These are phyloP conservation scores for Lypha dubia DNA, from an alignment of 2,888 invertebrate genomes.

Conservation along the genomic window DNA sequence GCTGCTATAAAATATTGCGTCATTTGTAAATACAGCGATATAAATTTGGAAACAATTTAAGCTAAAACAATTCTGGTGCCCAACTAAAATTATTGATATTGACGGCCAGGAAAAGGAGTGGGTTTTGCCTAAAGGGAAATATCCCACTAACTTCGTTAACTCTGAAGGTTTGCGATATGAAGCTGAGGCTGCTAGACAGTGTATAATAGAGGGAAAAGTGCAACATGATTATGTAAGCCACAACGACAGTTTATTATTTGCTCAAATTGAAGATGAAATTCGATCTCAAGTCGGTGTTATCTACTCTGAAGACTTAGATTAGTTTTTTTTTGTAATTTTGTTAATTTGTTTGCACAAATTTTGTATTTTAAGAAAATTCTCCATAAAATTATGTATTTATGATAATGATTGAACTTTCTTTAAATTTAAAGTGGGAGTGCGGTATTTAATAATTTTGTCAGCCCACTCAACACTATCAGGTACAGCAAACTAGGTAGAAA, in stretches of 20 bases:
- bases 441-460: too few relatives aligned
- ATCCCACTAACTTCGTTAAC: conserved; percentile 87
- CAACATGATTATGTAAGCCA: conserved; percentile 89
- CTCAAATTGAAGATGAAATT: conserved; percentile 89
- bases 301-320: conserved; percentile 81
- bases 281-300: conserved; percentile 88
- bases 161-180: conserved; percentile 91
- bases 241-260: conserved; percentile 88
- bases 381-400: neutral
- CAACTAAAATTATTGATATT: conserved; percentile 87
- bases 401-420: too few relatives aligned
- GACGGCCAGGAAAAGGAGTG: conserved; percentile 86
- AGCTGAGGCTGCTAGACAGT: conserved; percentile 90
- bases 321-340: conserved; percentile 18
- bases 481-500: too few relatives aligned
- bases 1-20: neutral
- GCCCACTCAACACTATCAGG: too few relatives aligned
- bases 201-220: conserved; percentile 86
- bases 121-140: conserved; percentile 86
- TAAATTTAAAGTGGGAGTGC: too few relatives aligned
- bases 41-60: conserved; percentile 77
- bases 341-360: neutral
- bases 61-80: conserved; percentile 88
- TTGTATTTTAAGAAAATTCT: neutral
- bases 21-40: neutral